Percentiles rank a stretch among this genome's conserved stretches.
These are phyloP conservation scores for Drosophila sturtevanti DNA, from an alignment of 1,140 invertebrate species.

Conservation along the genomic window DNA sequence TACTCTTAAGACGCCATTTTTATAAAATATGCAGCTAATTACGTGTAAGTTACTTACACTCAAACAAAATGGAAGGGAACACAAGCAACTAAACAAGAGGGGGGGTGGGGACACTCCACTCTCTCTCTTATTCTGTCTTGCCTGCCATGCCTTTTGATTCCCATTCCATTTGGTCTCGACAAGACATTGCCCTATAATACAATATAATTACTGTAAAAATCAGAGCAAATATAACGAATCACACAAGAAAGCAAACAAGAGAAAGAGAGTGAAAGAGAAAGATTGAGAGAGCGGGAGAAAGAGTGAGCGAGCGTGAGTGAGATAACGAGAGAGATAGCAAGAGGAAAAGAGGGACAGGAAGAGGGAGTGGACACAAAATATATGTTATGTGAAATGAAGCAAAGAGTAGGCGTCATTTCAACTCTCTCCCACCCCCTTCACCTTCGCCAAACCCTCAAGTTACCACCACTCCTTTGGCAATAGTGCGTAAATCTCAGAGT, in stretches of 20 bases:
- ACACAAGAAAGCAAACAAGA: not conserved
- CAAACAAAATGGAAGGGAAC: conserved; percentile 26
- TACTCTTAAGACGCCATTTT: conserved; percentile 38
- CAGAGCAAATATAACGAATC: conserved; percentile 43
- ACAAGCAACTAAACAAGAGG: not conserved
- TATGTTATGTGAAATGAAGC: conserved; percentile 49
- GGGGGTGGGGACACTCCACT: not conserved
- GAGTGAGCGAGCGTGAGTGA: too few relatives aligned
- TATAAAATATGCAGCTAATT: conserved; percentile 78
- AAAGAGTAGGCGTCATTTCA: not conserved
- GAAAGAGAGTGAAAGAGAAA: not conserved
- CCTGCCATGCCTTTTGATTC: not conserved
- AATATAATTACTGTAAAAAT: conserved; percentile 79
- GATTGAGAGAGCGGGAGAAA: too few relatives aligned
- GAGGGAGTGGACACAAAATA: conserved; percentile 26
- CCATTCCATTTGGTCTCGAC: conserved; percentile 9
- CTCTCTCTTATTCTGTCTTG: too few relatives aligned
- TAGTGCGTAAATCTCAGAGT: conserved; percentile 76
- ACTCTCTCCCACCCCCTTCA: not conserved
- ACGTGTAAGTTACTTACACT: conserved; percentile 62
- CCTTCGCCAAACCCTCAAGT: too few relatives aligned
- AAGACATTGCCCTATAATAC: conserved; percentile 59
- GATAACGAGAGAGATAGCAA: too few relatives aligned
- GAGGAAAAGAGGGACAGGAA: not conserved
- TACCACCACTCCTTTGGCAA: conserved; percentile 40